Evolutionary conservation across 2,888 invertebrate genomes (phyloP).

Genomic region (Polyploca ridens): DNA sequence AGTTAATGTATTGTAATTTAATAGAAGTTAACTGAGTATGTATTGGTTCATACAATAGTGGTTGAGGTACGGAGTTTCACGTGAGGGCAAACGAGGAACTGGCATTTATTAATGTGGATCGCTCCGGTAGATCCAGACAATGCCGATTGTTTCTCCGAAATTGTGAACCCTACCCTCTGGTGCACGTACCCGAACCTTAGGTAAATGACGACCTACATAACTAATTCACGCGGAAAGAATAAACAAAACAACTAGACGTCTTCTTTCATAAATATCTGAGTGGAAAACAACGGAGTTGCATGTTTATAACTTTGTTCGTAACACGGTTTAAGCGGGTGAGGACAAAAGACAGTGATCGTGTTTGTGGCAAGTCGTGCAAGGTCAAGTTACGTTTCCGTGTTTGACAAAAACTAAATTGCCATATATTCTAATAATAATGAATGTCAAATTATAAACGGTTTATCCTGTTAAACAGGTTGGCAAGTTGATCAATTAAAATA

Average conservation of each 20-base stretch:
- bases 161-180: slow-evolving; percentile 45
- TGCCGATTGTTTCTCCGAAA: slow-evolving; percentile 52
- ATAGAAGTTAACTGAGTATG: neutral
- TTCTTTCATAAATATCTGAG: slow-evolving; percentile 64
- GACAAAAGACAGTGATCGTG: slow-evolving; percentile 35
- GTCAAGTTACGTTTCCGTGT: slow-evolving; percentile 42
- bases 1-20: neutral
- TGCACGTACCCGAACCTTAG: slow-evolving; percentile 54
- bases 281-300: slow-evolving; percentile 44
- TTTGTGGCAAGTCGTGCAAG: slow-evolving; percentile 46
- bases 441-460: slow-evolving; percentile 27
- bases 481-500: slow-evolving; percentile 5
- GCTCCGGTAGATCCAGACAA: slow-evolving; percentile 51
- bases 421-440: slow-evolving; percentile 24
- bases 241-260: slow-evolving; percentile 61
- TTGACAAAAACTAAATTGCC: slow-evolving; percentile 39
- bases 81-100: slow-evolving; percentile 45
- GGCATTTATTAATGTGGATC: slow-evolving; percentile 68
- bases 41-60: neutral
- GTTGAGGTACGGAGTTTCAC: neutral
- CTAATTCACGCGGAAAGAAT: slow-evolving; percentile 62
- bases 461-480: slow-evolving; percentile 28
- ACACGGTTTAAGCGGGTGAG: slow-evolving; percentile 26
- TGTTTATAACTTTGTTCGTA: slow-evolving; percentile 34
- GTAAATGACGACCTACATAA: slow-evolving; percentile 63